Conservation (phyloP, 2,797 vertebrate genomes). For the Hipposideros larvatus region DNA sequence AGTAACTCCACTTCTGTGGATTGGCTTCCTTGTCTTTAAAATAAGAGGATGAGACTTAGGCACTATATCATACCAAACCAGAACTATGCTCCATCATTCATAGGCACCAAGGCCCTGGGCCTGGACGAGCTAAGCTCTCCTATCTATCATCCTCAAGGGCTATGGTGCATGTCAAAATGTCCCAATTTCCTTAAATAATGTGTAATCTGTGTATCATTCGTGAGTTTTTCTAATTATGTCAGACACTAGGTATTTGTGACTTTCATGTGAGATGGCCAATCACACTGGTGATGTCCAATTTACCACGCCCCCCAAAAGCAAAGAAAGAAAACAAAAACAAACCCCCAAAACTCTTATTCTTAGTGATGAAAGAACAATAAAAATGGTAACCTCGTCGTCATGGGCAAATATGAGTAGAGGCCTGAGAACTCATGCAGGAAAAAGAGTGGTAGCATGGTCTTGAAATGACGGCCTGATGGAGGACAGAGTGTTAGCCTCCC, state of each 20-base stretch:
- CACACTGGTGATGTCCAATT: not conserved
- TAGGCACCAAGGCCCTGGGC: not conserved
- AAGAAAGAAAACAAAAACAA: not conserved
- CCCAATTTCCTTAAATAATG: not conserved
- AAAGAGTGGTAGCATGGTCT: not conserved
- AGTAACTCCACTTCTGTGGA: not conserved
- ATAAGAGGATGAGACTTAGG: not conserved
- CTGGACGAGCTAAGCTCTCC: not conserved
- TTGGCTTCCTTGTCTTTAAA: not conserved
- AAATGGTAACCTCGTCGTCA: not conserved
- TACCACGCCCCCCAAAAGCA: not conserved
- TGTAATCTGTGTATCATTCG: not conserved
- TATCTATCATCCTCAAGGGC: not conserved
- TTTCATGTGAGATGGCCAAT: not conserved
- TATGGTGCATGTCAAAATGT: not conserved
- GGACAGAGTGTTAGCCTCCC: not conserved
- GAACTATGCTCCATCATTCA: not conserved
- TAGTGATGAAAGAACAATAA: not conserved
- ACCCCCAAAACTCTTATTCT: not conserved
- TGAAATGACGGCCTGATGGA: not conserved
- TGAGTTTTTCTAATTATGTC: conserved; percentile 24
- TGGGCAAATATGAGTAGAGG: not conserved
- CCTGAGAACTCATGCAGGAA: not conserved
- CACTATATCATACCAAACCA: not conserved
- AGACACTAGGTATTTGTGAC: not conserved